Base-by-base conservation (phyloP, 92 coral and sea anemone species). In the Galaxea fascicularis region DNA sequence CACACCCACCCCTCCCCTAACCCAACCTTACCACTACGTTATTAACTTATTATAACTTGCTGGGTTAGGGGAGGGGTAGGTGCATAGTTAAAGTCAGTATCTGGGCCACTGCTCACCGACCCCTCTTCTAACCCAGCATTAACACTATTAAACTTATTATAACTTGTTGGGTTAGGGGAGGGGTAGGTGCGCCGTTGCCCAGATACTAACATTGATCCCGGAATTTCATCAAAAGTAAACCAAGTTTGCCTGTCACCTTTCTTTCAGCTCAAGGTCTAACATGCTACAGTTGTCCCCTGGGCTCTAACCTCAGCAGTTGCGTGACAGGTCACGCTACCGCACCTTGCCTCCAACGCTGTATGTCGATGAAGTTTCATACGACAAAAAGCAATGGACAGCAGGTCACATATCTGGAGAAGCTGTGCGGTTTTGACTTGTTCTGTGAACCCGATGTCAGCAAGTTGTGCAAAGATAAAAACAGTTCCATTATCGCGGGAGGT, bases 201-300 rank as follows among this genome's bases (percentile, higher is more conserved):
- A n/a, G n/a, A n/a, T n/a, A n/a, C n/a, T n/a, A n/a, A n/a, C n/a
- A n/a, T n/a, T 13, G 20, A 17, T 53, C 13, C 20, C 59, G 18
- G 59, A 14, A 53, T 4, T 53, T n/a, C 59, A 53, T 53, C 20
- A 17, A 12, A 56, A 56, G 17, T 20, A 16, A 56, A 8, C 21
- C 9, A 17, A 56, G 17, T 17, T 56, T n/a, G 25, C 22, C 10
- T n/a, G n/a, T n/a, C n/a, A n/a, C n/a, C n/a, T 51, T 52, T 18
- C 54, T 26, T 52, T 51, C 60, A 73, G 78, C 44, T 73, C 16
- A 51, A 51, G 63, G 62, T 27, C 78, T 73, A 10, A 14, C 78
- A 44, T 73, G 78, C 17, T 20, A 73, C 45, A 73, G 9, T 6
- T 73, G 78, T 28, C 41, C 63, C 45, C 10, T 35, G 18, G 62